These are phyloP conservation scores for Esox niger DNA, from an alignment of 2,113 vertebrate genomes.

Conservation along the genomic window DNA sequence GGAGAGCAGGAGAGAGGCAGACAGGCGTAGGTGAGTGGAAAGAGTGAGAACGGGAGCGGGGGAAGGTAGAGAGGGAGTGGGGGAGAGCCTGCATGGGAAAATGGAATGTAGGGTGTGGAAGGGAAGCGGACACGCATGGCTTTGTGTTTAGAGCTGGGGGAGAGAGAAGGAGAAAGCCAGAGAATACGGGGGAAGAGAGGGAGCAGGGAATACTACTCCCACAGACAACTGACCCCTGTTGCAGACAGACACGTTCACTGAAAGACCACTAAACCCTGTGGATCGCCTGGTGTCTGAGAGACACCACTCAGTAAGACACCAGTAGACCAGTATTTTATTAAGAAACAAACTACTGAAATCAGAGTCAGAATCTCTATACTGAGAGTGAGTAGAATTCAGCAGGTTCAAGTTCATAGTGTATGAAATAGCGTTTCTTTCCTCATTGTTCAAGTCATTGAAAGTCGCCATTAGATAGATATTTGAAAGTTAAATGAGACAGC, in stretches of 20 bases:
- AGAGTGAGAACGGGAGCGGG: background rate
- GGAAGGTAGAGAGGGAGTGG: background rate
- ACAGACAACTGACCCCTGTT: constrained; percentile 19
- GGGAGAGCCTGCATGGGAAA: background rate
- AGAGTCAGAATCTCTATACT: too few species aligned
- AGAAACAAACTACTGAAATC: too few species aligned
- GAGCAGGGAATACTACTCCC: constrained; percentile 24
- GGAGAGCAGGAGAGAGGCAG: constrained; percentile 9
- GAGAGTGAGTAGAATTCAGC: too few species aligned
- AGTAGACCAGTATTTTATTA: too few species aligned
- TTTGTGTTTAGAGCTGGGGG: constrained; percentile 23
- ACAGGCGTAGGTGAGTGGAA: background rate
- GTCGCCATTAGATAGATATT: too few species aligned
- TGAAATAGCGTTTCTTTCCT: too few species aligned
- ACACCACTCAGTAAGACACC: too few species aligned
- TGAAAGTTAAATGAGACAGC: too few species aligned
- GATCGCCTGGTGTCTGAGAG: too few species aligned
- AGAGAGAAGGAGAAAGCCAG: constrained; percentile 43
- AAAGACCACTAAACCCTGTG: constrained; percentile 31
- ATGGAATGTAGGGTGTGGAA: constrained; percentile 35
- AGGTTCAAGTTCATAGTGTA: too few species aligned
- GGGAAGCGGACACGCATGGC: constrained; percentile 35
- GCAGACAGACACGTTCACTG: constrained; percentile 26
- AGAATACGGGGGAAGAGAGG: constrained; percentile 60
- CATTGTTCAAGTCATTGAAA: too few species aligned